phyloP scores from a whole-genome alignment of 1,140 invertebrate genomes.

The Eupeodes corollae region DNA sequence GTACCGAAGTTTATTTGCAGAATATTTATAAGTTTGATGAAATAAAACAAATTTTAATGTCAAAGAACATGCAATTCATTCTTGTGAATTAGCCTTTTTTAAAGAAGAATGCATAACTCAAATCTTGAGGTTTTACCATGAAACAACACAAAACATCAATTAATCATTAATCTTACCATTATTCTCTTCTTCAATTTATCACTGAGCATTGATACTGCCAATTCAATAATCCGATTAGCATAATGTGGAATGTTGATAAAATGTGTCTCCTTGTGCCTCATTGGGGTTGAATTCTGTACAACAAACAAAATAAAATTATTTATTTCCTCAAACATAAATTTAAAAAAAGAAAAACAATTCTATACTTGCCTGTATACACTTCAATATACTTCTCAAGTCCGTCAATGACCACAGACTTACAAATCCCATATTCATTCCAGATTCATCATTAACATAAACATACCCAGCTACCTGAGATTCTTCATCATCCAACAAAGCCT shows the following conservation, averaged over 20 bases:
- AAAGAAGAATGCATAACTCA: no score
- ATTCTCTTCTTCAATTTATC: conserved; percentile 69
- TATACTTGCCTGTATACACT: conserved; percentile 57
- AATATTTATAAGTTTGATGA: no score
- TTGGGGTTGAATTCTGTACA: conserved; percentile 70
- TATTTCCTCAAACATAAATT: no score
- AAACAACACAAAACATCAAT: no score
- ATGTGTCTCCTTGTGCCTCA: conserved; percentile 74
- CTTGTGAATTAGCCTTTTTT: no score
- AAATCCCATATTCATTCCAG: conserved; percentile 68
- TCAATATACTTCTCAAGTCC: conserved; percentile 63
- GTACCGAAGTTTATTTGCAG: no score
- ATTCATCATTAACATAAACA: conserved; percentile 72
- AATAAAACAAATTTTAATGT: no score
- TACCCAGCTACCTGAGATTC: conserved; percentile 66
- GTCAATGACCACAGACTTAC: conserved; percentile 68
- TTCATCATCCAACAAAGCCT: conserved; percentile 67
- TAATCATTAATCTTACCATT: conserved; percentile 56
- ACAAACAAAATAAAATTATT: conserved; percentile 8
- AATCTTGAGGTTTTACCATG: no score
- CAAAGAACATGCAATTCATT: no score
- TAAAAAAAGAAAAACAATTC: background rate
- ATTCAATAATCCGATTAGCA: conserved; percentile 65
- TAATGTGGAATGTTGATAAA: conserved; percentile 70
- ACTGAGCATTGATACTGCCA: conserved; percentile 62